Evolutionary conservation across 2,797 vertebrate genomes (phyloP).

Genomic region (Podargus strigoides): DNA sequence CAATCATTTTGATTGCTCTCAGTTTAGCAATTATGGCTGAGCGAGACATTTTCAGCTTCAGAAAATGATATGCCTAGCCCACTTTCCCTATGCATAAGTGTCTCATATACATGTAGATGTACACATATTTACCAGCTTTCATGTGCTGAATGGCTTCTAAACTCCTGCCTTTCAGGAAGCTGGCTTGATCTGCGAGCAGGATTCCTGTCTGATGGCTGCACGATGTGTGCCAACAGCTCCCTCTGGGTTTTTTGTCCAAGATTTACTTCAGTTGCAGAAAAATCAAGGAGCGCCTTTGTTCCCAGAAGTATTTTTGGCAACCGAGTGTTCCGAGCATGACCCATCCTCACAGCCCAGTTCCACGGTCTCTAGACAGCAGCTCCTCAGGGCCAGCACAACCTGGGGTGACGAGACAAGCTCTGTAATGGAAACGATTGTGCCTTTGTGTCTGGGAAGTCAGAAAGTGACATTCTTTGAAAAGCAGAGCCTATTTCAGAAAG

Average conservation of each 20-base stretch:
- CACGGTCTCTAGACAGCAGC: not conserved
- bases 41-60: not conserved
- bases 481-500: not conserved
- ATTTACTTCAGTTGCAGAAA: not conserved
- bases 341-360: not conserved
- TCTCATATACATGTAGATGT: not conserved
- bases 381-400: not conserved
- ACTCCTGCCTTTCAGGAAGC: constrained; percentile 1
- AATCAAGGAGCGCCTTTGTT: not conserved
- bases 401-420: not conserved
- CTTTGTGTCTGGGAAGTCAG: not conserved
- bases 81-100: not conserved
- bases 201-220: not conserved
- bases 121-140: not conserved
- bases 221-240: constrained; percentile 45
- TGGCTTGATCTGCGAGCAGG: not conserved
- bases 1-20: not conserved
- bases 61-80: not conserved
- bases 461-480: not conserved
- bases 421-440: not conserved
- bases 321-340: not conserved
- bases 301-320: not conserved
- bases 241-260: constrained; percentile 46
- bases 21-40: not conserved
- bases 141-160: constrained; percentile 10